Percentiles rank a stretch among this genome's conserved stretches.
Conservation (phyloP, 2,797 vertebrate species). For the Myotis pilosus region DNA sequence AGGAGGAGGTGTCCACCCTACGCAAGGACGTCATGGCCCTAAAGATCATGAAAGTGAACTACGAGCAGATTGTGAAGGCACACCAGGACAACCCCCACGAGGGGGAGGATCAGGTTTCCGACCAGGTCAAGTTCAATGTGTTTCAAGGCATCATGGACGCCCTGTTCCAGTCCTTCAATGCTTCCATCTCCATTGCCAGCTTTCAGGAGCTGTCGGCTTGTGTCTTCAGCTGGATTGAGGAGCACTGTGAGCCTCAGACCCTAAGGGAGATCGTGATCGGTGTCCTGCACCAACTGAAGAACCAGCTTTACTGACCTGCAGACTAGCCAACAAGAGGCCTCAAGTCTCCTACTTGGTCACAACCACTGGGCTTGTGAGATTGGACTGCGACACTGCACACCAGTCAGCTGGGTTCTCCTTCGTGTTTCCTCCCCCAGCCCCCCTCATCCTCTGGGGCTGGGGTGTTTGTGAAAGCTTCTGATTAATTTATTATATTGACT, state of each 20-base stretch:
- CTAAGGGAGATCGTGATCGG: constrained; percentile 91
- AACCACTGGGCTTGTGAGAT: not conserved
- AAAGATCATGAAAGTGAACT: constrained; percentile 99
- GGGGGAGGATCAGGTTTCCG: constrained; percentile 94
- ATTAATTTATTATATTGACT: constrained; percentile 74
- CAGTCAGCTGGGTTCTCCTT: constrained; percentile 47
- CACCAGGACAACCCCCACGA: constrained; percentile 96
- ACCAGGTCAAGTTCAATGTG: constrained; percentile 96
- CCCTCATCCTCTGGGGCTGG: not conserved
- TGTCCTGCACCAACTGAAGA: constrained; percentile 92
- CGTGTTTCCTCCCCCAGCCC: not conserved
- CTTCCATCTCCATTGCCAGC: constrained; percentile 92
- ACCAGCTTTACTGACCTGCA: constrained; percentile 90
- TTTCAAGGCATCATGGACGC: constrained; percentile 99
- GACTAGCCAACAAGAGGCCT: not conserved
- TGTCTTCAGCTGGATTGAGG: constrained; percentile 98
- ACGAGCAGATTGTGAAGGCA: constrained; percentile 98
- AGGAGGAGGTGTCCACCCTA: constrained; percentile 95
- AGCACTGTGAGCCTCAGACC: constrained; percentile 98
- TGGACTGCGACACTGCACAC: not conserved
- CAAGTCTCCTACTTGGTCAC: not conserved
- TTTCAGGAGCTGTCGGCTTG: constrained; percentile 98
- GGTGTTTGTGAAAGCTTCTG: constrained; percentile 32
- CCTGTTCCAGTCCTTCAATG: constrained; percentile 97
- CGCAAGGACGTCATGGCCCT: constrained; percentile 97